phyloP scores from a whole-genome alignment of 2,797 vertebrate species.

The Aulostomus chinensis region DNA sequence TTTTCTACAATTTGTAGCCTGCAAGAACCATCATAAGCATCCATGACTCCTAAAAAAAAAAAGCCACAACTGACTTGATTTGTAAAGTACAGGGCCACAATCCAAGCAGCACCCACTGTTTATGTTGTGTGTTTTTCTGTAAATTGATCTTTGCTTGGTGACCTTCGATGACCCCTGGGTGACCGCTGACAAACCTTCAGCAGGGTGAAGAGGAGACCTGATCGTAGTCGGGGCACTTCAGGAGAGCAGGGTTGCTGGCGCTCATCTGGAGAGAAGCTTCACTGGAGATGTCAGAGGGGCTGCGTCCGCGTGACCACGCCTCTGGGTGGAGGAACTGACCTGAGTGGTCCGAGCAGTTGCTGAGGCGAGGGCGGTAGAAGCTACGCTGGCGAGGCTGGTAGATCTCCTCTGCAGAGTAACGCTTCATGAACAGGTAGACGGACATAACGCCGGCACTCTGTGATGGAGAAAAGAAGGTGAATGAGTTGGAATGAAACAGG shows the following conservation, averaged over 20 bases:
- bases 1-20: too few relatives aligned
- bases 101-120: too few relatives aligned
- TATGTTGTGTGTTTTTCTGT: too few relatives aligned
- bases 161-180: too few relatives aligned
- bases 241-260: constrained; percentile 86
- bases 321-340: constrained; percentile 92
- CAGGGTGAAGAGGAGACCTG: constrained; percentile 92
- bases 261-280: constrained; percentile 92
- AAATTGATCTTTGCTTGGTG: too few relatives aligned
- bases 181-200: too few relatives aligned
- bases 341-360: constrained; percentile 92
- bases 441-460: constrained; percentile 93
- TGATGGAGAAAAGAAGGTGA: too few relatives aligned
- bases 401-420: constrained; percentile 90
- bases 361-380: constrained; percentile 89
- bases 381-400: constrained; percentile 86
- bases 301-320: constrained; percentile 85
- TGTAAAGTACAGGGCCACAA: background rate
- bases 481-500: too few relatives aligned
- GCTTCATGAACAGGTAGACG: constrained; percentile 93
- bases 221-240: constrained; percentile 91
- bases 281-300: constrained; percentile 88
- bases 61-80: constrained; percentile 3
- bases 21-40: background rate
- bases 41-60: constrained; percentile 7